A percentile compares a stretch with the other conserved stretches of the same genome.
Conservation (phyloP, 2,797 vertebrate genomes). For the Acipenser transmontanus region DNA sequence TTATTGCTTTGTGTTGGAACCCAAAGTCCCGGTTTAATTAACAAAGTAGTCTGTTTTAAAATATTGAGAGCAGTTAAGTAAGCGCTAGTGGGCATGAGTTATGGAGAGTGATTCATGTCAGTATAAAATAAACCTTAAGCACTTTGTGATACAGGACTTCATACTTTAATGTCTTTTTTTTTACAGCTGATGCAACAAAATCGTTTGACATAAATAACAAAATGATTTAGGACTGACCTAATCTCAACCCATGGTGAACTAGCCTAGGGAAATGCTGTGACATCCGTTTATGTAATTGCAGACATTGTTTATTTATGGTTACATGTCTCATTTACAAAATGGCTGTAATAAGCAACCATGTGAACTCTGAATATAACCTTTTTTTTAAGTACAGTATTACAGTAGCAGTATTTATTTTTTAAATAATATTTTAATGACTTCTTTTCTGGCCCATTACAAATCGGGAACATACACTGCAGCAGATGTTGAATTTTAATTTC, state of each 20-base stretch:
- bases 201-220: background rate
- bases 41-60: constrained; percentile 25
- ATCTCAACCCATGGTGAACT: background rate
- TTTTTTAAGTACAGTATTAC: too few species aligned
- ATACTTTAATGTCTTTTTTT: background rate
- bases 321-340: background rate
- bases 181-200: constrained; percentile 7
- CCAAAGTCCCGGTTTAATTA: constrained; percentile 26
- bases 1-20: constrained; percentile 19
- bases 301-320: background rate
- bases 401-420: too few species aligned
- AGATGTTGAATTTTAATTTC: too few species aligned
- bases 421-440: too few species aligned
- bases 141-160: background rate
- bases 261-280: background rate
- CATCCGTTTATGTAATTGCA: background rate
- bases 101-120: constrained; percentile 20
- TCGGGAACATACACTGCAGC: too few species aligned
- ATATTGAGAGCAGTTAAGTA: constrained; percentile 15
- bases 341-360: too few species aligned
- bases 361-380: too few species aligned
- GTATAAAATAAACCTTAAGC: constrained; percentile 8
- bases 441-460: too few species aligned
- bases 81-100: constrained; percentile 22
- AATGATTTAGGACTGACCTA: constrained; percentile 3